Percentiles rank a stretch among this genome's conserved stretches.
Conservation (phyloP, 2,113 vertebrate genomes). For the Malaclemys terrapin region DNA sequence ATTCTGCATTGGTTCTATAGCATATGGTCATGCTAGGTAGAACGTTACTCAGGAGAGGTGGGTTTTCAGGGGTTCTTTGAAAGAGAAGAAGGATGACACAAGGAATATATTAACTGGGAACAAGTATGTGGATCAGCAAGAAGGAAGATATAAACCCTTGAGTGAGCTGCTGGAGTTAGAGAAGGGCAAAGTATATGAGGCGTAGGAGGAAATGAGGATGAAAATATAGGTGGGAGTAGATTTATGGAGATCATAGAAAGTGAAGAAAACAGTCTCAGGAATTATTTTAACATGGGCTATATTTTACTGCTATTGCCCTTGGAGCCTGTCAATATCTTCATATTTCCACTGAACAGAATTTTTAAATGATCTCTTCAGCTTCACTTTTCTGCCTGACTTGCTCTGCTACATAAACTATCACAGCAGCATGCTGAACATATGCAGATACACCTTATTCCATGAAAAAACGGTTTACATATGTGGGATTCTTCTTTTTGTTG, state of each 20-base stretch:
- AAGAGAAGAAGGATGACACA: background rate
- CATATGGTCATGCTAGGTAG: background rate
- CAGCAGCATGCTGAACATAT: background rate
- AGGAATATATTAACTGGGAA: background rate
- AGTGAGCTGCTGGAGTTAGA: too few relatives aligned
- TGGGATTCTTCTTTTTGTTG: background rate
- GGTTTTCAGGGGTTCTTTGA: background rate
- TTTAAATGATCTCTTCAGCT: background rate
- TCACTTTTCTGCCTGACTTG: background rate
- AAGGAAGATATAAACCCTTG: too few relatives aligned
- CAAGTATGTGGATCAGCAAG: too few relatives aligned
- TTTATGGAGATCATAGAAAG: background rate
- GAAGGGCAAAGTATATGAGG: too few relatives aligned
- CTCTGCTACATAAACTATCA: background rate
- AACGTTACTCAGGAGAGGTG: background rate
- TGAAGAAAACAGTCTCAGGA: background rate
- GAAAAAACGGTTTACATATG: background rate
- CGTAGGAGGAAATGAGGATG: background rate
- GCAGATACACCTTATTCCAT: background rate
- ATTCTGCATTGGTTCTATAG: background rate
- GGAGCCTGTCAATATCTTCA: background rate
- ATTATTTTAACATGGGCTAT: background rate
- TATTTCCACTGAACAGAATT: background rate
- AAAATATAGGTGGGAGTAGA: background rate
- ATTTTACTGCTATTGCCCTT: background rate